Evolutionary conservation across 2,888 invertebrate species (phyloP).

Genomic region (Erebia epiphron): DNA sequence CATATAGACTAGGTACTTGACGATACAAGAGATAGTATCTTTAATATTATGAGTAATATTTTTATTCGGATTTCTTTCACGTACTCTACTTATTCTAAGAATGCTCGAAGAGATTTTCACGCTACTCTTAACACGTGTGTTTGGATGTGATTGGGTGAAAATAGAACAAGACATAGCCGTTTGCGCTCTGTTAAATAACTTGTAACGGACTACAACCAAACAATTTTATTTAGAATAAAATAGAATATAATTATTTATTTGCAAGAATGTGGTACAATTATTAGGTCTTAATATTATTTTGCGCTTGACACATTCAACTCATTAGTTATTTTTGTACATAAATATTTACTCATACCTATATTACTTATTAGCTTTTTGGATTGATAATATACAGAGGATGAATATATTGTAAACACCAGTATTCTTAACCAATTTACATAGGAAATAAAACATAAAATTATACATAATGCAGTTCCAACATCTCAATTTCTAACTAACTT

Average conservation of each 20-base stretch:
- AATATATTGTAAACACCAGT: neutral
- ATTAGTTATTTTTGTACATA: no score
- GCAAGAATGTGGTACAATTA: no score
- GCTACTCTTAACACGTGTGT: slow-evolving; percentile 7
- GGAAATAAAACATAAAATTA: slow-evolving; percentile 12
- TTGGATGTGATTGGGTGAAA: slow-evolving; percentile 11
- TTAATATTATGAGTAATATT: no score
- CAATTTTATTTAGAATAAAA: neutral
- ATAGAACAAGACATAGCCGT: slow-evolving; percentile 7
- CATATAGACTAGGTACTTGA: no score
- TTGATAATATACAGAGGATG: no score
- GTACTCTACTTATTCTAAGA: neutral
- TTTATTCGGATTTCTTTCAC: slow-evolving; percentile 2
- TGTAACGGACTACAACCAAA: neutral
- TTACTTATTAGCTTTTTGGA: no score
- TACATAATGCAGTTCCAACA: slow-evolving; percentile 24
- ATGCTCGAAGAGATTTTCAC: slow-evolving; percentile 6
- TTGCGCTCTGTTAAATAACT: slow-evolving; percentile 12
- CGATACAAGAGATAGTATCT: no score
- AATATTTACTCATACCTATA: no score
- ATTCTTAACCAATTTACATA: neutral
- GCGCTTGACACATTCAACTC: no score
- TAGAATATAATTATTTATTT: no score
- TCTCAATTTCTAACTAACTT: slow-evolving; percentile 60
- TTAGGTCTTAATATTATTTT: no score